These are phyloP conservation scores for Alouatta palliata DNA, from an alignment of 2,113 vertebrate species.

Conservation along the genomic window DNA sequence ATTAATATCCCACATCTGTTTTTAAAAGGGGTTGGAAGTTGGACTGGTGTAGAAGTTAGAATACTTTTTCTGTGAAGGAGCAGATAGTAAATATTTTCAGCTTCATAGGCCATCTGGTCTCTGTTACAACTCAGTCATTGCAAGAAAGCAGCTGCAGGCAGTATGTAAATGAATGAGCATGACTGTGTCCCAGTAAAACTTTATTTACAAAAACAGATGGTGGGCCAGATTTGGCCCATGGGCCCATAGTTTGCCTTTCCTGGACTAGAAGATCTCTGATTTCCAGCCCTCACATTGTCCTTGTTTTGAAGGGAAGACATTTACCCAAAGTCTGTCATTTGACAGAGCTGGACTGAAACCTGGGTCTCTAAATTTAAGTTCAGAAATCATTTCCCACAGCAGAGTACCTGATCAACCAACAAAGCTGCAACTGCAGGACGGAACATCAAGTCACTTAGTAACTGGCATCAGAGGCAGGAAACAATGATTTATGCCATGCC, in stretches of 20 bases:
- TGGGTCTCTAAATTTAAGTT: background rate
- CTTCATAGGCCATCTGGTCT: background rate
- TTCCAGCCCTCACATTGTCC: background rate
- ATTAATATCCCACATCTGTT: slow-evolving; percentile 25
- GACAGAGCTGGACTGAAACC: background rate
- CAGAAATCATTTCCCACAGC: background rate
- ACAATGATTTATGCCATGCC: background rate
- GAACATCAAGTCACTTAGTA: background rate
- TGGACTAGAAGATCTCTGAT: background rate
- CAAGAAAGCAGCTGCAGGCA: background rate
- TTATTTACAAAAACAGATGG: slow-evolving; percentile 54
- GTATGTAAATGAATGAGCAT: background rate
- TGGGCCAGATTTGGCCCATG: background rate
- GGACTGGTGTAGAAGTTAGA: background rate
- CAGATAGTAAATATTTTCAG: slow-evolving; percentile 40
- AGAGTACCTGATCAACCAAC: background rate
- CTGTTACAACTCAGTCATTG: background rate
- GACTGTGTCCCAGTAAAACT: slow-evolving; percentile 17
- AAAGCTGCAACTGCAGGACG: background rate
- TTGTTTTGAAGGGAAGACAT: background rate
- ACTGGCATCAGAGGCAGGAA: background rate
- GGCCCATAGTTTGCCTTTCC: background rate
- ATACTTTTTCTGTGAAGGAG: background rate
- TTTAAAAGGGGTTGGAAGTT: background rate
- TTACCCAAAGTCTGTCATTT: background rate